Evolutionary conservation across 2,888 invertebrate genomes (phyloP).

Genomic region (Ochropleura leucogaster): DNA sequence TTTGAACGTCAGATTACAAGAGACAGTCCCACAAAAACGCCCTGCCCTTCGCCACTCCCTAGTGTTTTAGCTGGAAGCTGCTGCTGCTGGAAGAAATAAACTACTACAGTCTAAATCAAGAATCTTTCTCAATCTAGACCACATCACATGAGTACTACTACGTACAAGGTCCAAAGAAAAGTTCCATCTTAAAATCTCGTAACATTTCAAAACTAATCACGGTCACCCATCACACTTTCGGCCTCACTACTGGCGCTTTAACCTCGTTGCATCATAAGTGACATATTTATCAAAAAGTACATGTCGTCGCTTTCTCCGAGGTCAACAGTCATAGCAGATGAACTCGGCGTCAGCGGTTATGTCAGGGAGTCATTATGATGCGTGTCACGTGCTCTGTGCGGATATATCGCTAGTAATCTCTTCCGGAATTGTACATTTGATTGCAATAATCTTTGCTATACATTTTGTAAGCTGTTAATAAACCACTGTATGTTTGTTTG

Average conservation of each 20-base stretch:
- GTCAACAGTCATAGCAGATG: constrained; percentile 57
- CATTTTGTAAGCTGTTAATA: not conserved
- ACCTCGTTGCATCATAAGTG: constrained; percentile 42
- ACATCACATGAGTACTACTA: not conserved
- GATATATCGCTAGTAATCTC: constrained; percentile 22
- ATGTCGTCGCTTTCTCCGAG: constrained; percentile 57
- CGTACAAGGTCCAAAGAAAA: not conserved
- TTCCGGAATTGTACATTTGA: constrained; percentile 42
- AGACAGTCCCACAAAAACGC: too few species aligned
- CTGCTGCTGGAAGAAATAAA: too few species aligned
- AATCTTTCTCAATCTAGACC: not conserved
- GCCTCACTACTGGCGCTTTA: constrained; percentile 28
- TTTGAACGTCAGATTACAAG: too few species aligned
- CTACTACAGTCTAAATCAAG: not conserved
- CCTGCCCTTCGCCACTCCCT: too few species aligned
- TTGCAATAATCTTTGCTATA: not conserved
- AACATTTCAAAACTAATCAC: not conserved
- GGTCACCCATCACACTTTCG: constrained; percentile 28
- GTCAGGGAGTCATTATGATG: constrained; percentile 39
- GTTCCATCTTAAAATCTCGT: not conserved
- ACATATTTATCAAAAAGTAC: constrained; percentile 38
- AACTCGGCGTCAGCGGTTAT: constrained; percentile 22
- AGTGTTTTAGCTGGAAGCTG: too few species aligned
- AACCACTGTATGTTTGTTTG: too few species aligned
- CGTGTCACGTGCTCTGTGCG: not conserved